Percentiles rank a stretch among this genome's conserved stretches.
Evolutionary conservation across 1,140 invertebrate genomes (phyloP).

Genomic region (Amyelois transitella): DNA sequence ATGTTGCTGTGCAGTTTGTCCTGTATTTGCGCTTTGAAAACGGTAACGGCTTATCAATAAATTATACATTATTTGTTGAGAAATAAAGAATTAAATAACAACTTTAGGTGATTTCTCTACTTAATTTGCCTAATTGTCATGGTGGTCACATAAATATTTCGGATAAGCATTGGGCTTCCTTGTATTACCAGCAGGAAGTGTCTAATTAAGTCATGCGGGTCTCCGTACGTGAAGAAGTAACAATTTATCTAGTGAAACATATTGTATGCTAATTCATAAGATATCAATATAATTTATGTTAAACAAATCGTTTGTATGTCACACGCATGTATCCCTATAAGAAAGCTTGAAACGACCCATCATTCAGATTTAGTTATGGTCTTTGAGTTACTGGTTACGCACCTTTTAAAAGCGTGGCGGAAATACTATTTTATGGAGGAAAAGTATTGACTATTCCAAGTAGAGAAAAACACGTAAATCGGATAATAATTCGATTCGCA

Average conservation of each 20-base stretch:
- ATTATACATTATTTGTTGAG: no score
- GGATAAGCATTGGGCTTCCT: slow-evolving; percentile 26
- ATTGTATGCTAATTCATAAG: not conserved
- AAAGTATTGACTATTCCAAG: no score
- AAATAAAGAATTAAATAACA: no score
- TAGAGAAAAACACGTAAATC: not conserved
- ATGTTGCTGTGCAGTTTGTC: no score
- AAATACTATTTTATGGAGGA: no score
- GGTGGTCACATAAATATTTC: slow-evolving; percentile 50
- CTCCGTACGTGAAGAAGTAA: slow-evolving; percentile 2
- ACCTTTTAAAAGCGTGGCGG: no score
- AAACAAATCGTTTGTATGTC: not conserved
- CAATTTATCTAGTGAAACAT: not conserved
- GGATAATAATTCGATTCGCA: not conserved
- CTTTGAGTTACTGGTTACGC: no score
- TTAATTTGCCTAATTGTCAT: slow-evolving; percentile 29
- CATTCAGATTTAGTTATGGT: no score
- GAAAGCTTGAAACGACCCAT: no score
- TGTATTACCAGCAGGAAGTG: not conserved
- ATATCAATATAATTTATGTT: not conserved
- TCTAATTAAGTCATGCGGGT: slow-evolving; percentile 18
- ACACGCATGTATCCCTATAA: not conserved
- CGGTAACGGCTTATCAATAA: no score
- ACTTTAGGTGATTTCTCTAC: slow-evolving; percentile 4
- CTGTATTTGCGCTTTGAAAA: no score